These are phyloP conservation scores for Propithecus coquereli DNA, from an alignment of 2,113 vertebrate species.

Conservation along the genomic window DNA sequence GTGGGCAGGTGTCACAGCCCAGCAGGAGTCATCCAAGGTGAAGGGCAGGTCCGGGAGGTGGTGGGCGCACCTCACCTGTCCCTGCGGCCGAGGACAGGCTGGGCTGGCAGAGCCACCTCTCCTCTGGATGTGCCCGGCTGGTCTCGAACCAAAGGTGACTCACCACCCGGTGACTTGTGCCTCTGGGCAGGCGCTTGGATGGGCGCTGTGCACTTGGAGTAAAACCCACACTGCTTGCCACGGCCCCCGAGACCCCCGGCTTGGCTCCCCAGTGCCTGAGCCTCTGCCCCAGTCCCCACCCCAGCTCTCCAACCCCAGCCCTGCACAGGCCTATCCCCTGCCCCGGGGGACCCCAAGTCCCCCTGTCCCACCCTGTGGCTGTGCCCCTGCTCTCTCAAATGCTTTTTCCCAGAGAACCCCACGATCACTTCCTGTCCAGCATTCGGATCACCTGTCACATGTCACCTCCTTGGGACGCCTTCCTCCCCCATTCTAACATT, in stretches of 20 bases:
- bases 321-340: neutral
- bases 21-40: fast-evolving
- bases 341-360: neutral
- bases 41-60: fast-evolving
- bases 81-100: fast-evolving
- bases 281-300: neutral
- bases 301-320: neutral
- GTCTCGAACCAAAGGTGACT: fast-evolving
- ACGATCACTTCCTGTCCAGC: neutral
- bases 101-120: neutral
- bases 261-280: neutral
- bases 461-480: neutral
- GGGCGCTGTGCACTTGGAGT: neutral
- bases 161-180: neutral
- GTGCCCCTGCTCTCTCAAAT: fast-evolving
- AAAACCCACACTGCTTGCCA: neutral
- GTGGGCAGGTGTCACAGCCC: neutral
- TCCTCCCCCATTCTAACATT: no score
- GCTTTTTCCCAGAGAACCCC: neutral
- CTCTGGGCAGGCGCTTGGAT: neutral
- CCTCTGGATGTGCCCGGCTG: neutral
- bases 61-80: neutral
- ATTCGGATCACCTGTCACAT: neutral
- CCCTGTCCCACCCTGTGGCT: neutral
- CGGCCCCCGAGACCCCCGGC: fast-evolving